Evolutionary conservation across 2,113 vertebrate species (phyloP).

Genomic region (Harpagus bidentatus): DNA sequence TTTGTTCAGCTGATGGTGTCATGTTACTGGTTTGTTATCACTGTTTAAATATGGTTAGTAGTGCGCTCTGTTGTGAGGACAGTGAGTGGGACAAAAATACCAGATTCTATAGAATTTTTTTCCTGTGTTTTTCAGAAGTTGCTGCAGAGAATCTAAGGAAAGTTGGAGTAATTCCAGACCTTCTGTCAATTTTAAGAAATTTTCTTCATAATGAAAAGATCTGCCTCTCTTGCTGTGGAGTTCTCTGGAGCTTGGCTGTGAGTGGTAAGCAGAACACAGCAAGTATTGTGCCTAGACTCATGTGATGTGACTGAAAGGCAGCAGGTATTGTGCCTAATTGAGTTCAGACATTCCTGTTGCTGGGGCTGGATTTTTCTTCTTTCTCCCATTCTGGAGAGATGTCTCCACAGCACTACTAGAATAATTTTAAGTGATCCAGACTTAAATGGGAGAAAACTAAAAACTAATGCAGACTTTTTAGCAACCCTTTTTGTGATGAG

Average conservation of each 20-base stretch:
- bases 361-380: not conserved
- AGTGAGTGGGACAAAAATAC: not conserved
- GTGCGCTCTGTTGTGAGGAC: not conserved
- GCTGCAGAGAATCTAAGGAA: slow-evolving; percentile 26
- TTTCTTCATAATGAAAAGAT: slow-evolving; percentile 45
- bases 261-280: slow-evolving; percentile 59
- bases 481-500: not conserved
- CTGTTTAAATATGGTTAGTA: not conserved
- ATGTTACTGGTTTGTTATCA: not conserved
- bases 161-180: slow-evolving; percentile 36
- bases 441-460: not conserved
- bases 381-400: not conserved
- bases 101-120: not conserved
- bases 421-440: not conserved
- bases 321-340: not conserved
- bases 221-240: slow-evolving; percentile 54
- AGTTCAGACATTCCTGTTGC: not conserved
- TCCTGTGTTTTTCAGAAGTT: slow-evolving; percentile 17
- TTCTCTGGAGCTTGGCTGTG: slow-evolving; percentile 72
- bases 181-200: slow-evolving; percentile 40
- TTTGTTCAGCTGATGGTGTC: not conserved
- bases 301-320: not conserved
- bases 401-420: not conserved
- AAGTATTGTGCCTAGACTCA: not conserved
- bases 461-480: not conserved